Base-by-base conservation (phyloP, 2,888 invertebrate species). In the Lepidocyrtinus sp. region DNA sequence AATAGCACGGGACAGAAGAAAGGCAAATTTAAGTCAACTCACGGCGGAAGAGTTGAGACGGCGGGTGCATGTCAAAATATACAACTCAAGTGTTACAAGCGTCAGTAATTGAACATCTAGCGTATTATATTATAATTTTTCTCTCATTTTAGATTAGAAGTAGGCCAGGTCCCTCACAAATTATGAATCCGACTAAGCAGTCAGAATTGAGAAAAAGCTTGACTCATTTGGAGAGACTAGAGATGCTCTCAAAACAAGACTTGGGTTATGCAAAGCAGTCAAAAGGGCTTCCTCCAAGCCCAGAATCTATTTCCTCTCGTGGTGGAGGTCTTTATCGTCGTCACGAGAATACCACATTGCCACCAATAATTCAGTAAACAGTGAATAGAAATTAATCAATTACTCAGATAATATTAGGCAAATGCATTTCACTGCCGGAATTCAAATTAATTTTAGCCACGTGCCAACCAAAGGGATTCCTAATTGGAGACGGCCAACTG, bases 141-240 rank as follows among this genome's bases (percentile, higher is more conserved):
- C 3, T 17, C 70, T 12, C 50, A 36, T 5, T 25, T 21, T 25
- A 55, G 70, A 55, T 25, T 26, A 24, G 67, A 15, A 36, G 46
- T 46, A 36, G 67, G 19, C 1, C 26, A 9, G 63, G 67, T 1
- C 5, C 61, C 0, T 21, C 68, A n/a, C 22, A 67, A 17, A 17
- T 61, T 19, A 12, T 45, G 9, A 75, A 75, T 17, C 75, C 75
- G 12, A 75, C 75, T 1, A 75, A 75, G 46, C 62, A 68, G 46
- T 68, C 68, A 1, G 75, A 75, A 17, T n/a, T 75, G 9, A 27
- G 75, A 17, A 75, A 75, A 19, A 75, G 65, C 24, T 2, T 75
- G 12, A 75, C 75, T n/a, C 75, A 75, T 68, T 68, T 75, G 45
- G 75, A 75, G n/a, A 59, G 68, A 25, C 27, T 75, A 68, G 75